Conservation (phyloP, 30 jellyfish, hydroid and myxozoan genomes). For the Chironex yamaguchii region DNA sequence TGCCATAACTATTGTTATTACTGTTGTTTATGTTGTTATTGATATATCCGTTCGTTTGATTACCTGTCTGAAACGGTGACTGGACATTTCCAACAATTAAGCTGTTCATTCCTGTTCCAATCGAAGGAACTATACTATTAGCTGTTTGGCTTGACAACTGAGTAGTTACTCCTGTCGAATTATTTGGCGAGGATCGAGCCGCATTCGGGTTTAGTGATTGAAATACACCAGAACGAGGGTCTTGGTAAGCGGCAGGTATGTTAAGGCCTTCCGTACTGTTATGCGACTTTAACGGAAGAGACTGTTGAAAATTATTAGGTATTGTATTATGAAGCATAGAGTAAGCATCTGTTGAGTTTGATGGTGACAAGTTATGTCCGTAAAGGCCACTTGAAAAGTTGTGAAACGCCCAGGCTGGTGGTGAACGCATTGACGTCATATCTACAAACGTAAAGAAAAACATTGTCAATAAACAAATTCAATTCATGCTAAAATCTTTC, state of each 20-base stretch:
- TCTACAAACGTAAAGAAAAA: constrained; percentile 56
- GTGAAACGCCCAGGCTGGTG: constrained; percentile 95
- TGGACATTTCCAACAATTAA: constrained; percentile 76
- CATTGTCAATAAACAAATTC: no score
- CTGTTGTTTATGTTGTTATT: constrained; percentile 51
- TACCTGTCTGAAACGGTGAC: constrained; percentile 79
- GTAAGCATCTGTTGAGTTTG: constrained; percentile 84
- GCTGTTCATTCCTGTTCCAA: constrained; percentile 64
- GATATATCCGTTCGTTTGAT: constrained; percentile 74
- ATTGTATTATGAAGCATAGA: constrained; percentile 80
- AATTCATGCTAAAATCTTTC: no score
- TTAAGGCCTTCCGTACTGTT: constrained; percentile 55
- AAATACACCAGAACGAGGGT: constrained; percentile 76
- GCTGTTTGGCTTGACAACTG: constrained; percentile 68
- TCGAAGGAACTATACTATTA: constrained; percentile 65
- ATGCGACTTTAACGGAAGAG: constrained; percentile 69
- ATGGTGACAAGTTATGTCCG: constrained; percentile 97
- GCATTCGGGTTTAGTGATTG: constrained; percentile 71
- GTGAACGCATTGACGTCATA: constrained; percentile 93
- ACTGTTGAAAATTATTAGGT: constrained; percentile 81
- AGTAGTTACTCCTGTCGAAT: constrained; percentile 83
- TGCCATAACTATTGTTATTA: constrained; percentile 84
- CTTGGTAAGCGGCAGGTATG: constrained; percentile 73
- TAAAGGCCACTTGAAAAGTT: constrained; percentile 83
- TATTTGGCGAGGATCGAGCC: constrained; percentile 69